A percentile compares a stretch with the other conserved stretches of the same genome.
Evolutionary conservation across 2,113 vertebrate species (phyloP).

Genomic region (Chloropsis hardwickii): DNA sequence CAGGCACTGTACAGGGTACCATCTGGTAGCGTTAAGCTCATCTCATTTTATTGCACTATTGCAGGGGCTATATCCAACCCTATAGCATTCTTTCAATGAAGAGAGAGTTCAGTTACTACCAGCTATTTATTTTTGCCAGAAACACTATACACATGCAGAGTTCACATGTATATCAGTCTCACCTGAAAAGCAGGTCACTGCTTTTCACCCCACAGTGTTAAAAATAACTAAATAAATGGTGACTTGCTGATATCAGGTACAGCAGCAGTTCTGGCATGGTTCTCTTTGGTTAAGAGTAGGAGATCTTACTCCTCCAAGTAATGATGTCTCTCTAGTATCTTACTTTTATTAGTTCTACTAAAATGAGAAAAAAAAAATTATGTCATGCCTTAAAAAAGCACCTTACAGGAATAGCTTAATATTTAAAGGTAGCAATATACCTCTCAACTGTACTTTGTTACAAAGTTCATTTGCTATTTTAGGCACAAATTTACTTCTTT

Average conservation of each 20-base stretch:
- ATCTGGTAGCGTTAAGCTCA: constrained; percentile 90
- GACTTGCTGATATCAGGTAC: not conserved
- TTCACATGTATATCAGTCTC: constrained; percentile 50
- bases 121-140: constrained; percentile 76
- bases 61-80: constrained; percentile 66
- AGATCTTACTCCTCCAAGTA: constrained; percentile 55
- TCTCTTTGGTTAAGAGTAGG: constrained; percentile 36
- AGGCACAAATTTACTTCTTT: constrained; percentile 7
- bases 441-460: not conserved
- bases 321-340: constrained; percentile 71
- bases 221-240: constrained; percentile 5
- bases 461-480: constrained; percentile 39
- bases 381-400: constrained; percentile 66
- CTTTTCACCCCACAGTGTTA: constrained; percentile 15
- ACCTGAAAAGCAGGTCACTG: constrained; percentile 48
- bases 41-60: constrained; percentile 74
- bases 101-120: constrained; percentile 65
- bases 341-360: constrained; percentile 76
- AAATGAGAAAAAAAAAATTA: constrained; percentile 66
- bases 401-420: constrained; percentile 60
- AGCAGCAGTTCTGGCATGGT: not conserved
- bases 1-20: constrained; percentile 94
- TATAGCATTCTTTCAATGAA: constrained; percentile 59
- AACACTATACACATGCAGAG: constrained; percentile 64
- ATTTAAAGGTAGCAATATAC: constrained; percentile 67